Percentiles rank a stretch among this genome's conserved stretches.
phyloP scores from a whole-genome alignment of 92 coral and sea anemone species.

The Epizoanthus fatuus region DNA sequence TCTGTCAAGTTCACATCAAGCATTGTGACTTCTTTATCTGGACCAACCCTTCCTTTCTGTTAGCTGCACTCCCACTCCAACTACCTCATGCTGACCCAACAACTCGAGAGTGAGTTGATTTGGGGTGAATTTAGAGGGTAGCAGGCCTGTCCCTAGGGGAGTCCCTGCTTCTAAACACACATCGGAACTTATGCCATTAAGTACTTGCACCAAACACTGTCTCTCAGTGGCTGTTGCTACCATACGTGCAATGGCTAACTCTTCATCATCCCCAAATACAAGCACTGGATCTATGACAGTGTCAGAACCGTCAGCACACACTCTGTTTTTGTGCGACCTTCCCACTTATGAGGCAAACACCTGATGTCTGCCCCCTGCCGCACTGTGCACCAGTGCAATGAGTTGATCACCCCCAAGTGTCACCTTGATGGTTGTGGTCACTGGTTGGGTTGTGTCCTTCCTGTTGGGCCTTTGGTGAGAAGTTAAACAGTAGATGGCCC shows the following conservation, averaged over 20 bases:
- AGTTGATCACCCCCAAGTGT: too few relatives aligned
- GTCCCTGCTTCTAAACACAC: background rate
- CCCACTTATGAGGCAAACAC: background rate
- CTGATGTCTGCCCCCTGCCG: background rate
- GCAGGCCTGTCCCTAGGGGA: too few relatives aligned
- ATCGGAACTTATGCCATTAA: constrained; percentile 14
- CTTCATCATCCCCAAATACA: constrained; percentile 28
- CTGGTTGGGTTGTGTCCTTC: too few relatives aligned
- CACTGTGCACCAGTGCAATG: too few relatives aligned
- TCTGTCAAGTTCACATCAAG: constrained; percentile 18
- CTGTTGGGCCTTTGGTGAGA: too few relatives aligned
- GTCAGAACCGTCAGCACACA: background rate
- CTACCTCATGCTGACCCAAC: background rate
- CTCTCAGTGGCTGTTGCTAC: constrained; percentile 27
- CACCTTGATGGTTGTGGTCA: too few relatives aligned
- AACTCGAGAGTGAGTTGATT: background rate
- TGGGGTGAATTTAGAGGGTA: constrained; percentile 1
- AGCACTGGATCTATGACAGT: background rate
- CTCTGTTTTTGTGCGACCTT: background rate
- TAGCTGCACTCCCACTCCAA: background rate
- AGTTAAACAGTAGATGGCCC: background rate
- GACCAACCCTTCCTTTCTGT: background rate
- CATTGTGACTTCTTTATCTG: background rate
- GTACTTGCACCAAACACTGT: constrained; percentile 20
- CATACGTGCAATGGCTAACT: constrained; percentile 17